Evolutionary conservation across 2,113 vertebrate genomes (phyloP), one percentile per base, ranked within the genome.

Genomic region (Salvelinus alpinus): DNA sequence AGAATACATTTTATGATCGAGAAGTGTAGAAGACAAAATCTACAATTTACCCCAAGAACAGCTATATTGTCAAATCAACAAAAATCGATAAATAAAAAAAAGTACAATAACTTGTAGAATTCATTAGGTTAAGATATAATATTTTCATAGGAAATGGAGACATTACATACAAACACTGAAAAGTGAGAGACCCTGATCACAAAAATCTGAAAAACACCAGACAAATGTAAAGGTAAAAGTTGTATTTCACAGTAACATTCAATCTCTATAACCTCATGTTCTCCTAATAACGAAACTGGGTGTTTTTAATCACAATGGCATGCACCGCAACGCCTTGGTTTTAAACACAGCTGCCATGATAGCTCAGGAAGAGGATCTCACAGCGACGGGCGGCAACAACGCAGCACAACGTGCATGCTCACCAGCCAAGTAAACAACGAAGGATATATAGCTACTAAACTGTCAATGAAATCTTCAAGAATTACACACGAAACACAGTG

Each of bases 351-450:
- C 27, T 22, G 27, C 29, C 71, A 72, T 54, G 59, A 59, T 62
- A n/a, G 57, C 7, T 62, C 57, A 72, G 54, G 16, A 22, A 25
- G 5, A 27, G 20, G 51, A 22, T 34, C 27, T 64, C 64, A 24
- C 27, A 68, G 64, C 65, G 20, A 24, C 25, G 65, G 60, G 25
- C 75, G 54, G 69, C 70, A 72, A 24, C 64, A 67, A 59, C 64
- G 64, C 64, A 64, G 76, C 70, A 64, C 75, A 72, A 72, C 76
- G 70, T 72, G 76, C 44, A 44, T 48, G 44, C 29, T 54, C 27
- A 48, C 70, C 38, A 18, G 76, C 62, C 70, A 67, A 78, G 70
- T 59, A 25, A 72, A 73, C 70, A n/a, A 11, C 20, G 13, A 22
- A 24, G 59, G 59, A 62, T 22, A 57, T 57, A 9, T 22, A 22